These are phyloP conservation scores for Pyralis farinalis DNA, from an alignment of 2,888 invertebrate genomes.

Conservation along the genomic window DNA sequence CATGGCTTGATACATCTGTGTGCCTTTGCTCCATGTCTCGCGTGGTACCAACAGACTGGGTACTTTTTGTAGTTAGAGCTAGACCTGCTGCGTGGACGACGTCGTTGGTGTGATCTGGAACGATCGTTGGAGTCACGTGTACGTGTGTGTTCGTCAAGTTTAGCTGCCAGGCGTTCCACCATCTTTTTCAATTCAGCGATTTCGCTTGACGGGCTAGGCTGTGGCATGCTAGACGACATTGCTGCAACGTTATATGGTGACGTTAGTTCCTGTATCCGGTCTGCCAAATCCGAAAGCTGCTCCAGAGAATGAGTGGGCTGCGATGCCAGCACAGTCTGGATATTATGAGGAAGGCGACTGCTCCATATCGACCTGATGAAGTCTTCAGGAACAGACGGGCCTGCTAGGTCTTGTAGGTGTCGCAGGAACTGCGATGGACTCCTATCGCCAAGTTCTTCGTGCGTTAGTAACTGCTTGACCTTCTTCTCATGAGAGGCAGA, in stretches of 20 bases:
- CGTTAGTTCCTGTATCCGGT: conserved; percentile 12
- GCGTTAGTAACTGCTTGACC: conserved; percentile 18
- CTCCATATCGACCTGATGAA: conserved; percentile 17
- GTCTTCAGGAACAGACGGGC: conserved; percentile 11
- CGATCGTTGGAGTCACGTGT: background rate
- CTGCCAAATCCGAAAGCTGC: conserved; percentile 12
- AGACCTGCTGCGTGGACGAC: conserved; percentile 7
- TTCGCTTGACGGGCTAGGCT: background rate
- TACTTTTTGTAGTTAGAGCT: conserved; percentile 5
- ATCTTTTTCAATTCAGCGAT: background rate
- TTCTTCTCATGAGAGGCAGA: conserved; percentile 17
- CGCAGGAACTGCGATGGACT: conserved; percentile 21
- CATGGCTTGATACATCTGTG: conserved; percentile 17
- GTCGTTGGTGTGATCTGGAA: background rate
- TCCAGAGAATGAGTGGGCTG: conserved; percentile 8
- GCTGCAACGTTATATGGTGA: conserved; percentile 5
- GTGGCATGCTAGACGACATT: background rate
- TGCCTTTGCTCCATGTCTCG: conserved; percentile 8
- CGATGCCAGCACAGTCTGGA: conserved; percentile 13
- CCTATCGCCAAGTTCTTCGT: conserved; percentile 22
- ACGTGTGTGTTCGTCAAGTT: background rate
- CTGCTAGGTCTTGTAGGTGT: conserved; percentile 17
- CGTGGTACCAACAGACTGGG: conserved; percentile 23
- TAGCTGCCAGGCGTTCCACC: background rate
- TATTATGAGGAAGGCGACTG: conserved; percentile 12